A percentile compares a stretch with the other conserved stretches of the same genome.
These are phyloP conservation scores for Chelmon rostratus DNA, from an alignment of 2,797 vertebrate species.

Conservation along the genomic window DNA sequence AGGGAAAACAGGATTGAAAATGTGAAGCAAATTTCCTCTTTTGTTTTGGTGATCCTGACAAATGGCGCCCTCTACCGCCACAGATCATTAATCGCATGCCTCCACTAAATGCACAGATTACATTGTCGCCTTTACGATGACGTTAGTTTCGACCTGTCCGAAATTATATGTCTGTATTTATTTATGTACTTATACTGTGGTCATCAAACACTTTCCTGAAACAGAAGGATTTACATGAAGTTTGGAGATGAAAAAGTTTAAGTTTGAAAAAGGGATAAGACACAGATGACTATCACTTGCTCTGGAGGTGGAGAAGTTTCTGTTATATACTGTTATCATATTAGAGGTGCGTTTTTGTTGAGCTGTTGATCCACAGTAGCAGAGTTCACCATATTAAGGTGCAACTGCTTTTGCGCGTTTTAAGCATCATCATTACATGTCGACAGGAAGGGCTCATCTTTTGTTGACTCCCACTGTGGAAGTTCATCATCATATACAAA, in stretches of 20 bases:
- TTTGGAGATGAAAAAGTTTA: neutral
- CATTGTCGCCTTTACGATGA: neutral
- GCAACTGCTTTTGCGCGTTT: neutral
- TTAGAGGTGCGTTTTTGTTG: neutral
- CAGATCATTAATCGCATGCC: slow-evolving; percentile 30
- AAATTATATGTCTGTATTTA: neutral
- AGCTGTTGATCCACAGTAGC: neutral
- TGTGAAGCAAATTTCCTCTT: neutral
- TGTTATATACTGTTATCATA: neutral
- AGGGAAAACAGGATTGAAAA: neutral
- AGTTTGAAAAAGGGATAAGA: neutral
- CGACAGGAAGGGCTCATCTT: neutral
- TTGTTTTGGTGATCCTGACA: slow-evolving; percentile 2
- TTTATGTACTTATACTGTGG: neutral
- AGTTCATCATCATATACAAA: neutral
- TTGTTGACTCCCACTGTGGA: neutral
- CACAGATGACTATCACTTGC: neutral
- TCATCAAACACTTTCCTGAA: neutral
- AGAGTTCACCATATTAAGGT: no score
- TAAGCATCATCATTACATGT: neutral
- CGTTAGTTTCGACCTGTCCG: neutral
- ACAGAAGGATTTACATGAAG: neutral
- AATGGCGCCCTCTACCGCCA: slow-evolving; percentile 72
- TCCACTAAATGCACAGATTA: neutral
- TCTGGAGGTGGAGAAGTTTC: neutral